These are phyloP conservation scores for Canis aureus DNA, from an alignment of 2,113 vertebrate species.

Conservation along the genomic window DNA sequence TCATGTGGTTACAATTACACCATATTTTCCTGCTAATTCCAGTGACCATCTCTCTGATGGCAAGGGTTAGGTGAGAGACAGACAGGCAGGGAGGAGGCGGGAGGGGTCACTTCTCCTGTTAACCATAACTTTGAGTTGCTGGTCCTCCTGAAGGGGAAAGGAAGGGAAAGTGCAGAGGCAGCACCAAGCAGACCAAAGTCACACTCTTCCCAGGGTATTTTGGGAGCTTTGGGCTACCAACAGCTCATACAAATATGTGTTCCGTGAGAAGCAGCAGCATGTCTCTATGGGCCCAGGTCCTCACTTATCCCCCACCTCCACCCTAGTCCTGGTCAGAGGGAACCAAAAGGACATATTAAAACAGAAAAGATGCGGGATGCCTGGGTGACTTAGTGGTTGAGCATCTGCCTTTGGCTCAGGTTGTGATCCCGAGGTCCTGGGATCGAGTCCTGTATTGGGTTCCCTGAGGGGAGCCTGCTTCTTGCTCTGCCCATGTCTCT, in stretches of 20 bases:
- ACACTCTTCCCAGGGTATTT: background rate
- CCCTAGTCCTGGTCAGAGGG: background rate
- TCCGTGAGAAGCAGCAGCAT: background rate
- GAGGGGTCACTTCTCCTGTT: background rate
- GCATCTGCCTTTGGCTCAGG: too few species aligned
- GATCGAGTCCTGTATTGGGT: too few species aligned
- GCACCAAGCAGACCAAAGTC: background rate
- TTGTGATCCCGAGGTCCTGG: too few species aligned
- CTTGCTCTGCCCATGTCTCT: too few species aligned
- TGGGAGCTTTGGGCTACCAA: background rate
- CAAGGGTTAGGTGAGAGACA: background rate
- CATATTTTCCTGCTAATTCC: background rate
- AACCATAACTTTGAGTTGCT: background rate
- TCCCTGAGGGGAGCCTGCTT: too few species aligned
- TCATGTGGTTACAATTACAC: background rate
- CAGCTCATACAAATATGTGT: background rate
- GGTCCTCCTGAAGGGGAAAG: background rate
- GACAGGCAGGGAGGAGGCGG: background rate
- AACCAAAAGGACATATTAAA: background rate
- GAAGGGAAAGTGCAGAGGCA: background rate
- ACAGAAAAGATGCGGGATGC: background rate
- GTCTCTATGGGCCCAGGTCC: background rate
- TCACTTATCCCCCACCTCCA: background rate
- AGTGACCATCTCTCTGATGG: background rate
- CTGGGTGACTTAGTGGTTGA: too few species aligned